A percentile compares a stretch with the other conserved stretches of the same genome.
These are phyloP conservation scores for Scaptomyza reducta DNA, from an alignment of 2,888 invertebrate genomes.

Conservation along the genomic window DNA sequence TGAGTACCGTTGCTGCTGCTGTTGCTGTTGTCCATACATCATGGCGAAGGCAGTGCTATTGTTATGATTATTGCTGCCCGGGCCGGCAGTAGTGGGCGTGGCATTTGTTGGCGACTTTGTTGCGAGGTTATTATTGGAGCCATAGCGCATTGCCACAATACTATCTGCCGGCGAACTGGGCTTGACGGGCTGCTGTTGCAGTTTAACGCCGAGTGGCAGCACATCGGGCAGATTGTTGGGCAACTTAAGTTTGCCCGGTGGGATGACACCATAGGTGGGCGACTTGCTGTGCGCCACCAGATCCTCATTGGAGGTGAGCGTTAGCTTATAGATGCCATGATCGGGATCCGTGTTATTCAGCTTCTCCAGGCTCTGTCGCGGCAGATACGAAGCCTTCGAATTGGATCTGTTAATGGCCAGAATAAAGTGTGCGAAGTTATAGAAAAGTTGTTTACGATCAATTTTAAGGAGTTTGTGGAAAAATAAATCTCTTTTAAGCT, in stretches of 20 bases:
- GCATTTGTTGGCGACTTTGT: slow-evolving; percentile 60
- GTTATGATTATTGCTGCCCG: slow-evolving; percentile 22
- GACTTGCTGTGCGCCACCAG: slow-evolving; percentile 73
- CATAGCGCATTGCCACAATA: slow-evolving; percentile 80
- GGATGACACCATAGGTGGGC: slow-evolving; percentile 69
- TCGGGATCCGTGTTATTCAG: slow-evolving; percentile 87
- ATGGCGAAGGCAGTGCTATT: slow-evolving; percentile 57
- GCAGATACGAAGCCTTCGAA: slow-evolving; percentile 91
- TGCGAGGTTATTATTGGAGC: slow-evolving; percentile 81
- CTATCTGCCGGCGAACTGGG: slow-evolving; percentile 64
- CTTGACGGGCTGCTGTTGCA: slow-evolving; percentile 75
- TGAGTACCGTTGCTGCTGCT: slow-evolving; percentile 71
- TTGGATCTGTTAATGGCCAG: slow-evolving; percentile 87
- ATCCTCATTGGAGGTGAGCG: slow-evolving; percentile 88
- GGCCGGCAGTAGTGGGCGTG: slow-evolving; percentile 39
- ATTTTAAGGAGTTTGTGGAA: neutral
- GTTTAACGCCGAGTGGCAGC: slow-evolving; percentile 86
- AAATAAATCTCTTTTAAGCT: no score
- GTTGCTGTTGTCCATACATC: slow-evolving; percentile 63
- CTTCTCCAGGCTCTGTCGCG: slow-evolving; percentile 88
- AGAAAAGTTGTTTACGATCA: no score
- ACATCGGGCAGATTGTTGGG: slow-evolving; percentile 86
- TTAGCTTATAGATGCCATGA: slow-evolving; percentile 90
- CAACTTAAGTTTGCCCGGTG: slow-evolving; percentile 78
- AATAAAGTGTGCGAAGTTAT: neutral